A percentile compares a stretch with the other conserved stretches of the same genome.
These are phyloP conservation scores for Sarcophaga caerulescens DNA, from an alignment of 2,888 invertebrate genomes.

Conservation along the genomic window DNA sequence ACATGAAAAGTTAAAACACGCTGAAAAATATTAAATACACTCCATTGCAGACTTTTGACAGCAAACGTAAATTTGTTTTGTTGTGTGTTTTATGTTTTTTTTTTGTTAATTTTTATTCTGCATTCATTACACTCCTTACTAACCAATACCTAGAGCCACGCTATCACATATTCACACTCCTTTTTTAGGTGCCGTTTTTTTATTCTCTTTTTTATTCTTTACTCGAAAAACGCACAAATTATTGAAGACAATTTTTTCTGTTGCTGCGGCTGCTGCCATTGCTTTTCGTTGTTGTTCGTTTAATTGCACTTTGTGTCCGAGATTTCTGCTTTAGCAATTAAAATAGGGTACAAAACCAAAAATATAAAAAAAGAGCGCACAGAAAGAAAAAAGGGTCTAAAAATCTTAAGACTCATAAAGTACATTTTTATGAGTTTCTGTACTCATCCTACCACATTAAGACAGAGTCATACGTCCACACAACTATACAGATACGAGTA, in stretches of 20 bases:
- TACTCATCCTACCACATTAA: slow-evolving; percentile 58
- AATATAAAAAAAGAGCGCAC: background rate
- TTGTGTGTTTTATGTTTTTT: slow-evolving; percentile 47
- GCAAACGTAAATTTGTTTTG: slow-evolving; percentile 79
- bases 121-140: slow-evolving; percentile 42
- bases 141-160: background rate
- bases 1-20: slow-evolving; percentile 79
- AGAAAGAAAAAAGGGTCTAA: slow-evolving; percentile 12
- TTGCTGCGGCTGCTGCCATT: background rate
- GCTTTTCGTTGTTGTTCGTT: slow-evolving; percentile 64
- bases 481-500: too few relatives aligned
- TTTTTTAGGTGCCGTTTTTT: slow-evolving; percentile 36
- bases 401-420: slow-evolving; percentile 77
- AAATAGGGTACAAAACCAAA: slow-evolving; percentile 71
- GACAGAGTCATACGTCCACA: slow-evolving; percentile 9
- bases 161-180: slow-evolving; percentile 55
- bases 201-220: slow-evolving; percentile 26
- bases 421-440: slow-evolving; percentile 74
- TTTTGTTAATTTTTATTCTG: slow-evolving; percentile 36
- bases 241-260: slow-evolving; percentile 58
- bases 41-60: slow-evolving; percentile 78
- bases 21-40: slow-evolving; percentile 79
- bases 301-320: slow-evolving; percentile 71
- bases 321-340: slow-evolving; percentile 76
- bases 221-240: slow-evolving; percentile 25